Conservation (phyloP, 92 coral and sea anemone genomes). For the Phenganax stokvisi region DNA sequence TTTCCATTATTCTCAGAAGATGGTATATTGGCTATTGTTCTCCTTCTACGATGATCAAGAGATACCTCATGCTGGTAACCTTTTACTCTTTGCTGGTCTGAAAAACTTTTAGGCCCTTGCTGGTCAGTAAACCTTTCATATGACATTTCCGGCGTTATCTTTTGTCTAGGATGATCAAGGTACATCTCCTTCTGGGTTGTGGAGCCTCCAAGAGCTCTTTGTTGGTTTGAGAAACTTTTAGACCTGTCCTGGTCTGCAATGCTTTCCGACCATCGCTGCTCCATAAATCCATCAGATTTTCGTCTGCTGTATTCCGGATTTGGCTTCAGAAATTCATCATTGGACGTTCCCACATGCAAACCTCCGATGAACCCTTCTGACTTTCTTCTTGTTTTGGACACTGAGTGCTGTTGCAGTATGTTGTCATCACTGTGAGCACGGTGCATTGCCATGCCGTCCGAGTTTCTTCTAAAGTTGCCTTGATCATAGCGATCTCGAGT, state of each 20-base stretch:
- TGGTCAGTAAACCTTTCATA: neutral
- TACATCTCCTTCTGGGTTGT: no score
- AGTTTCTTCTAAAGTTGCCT: neutral
- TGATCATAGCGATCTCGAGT: neutral
- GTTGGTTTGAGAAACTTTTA: neutral
- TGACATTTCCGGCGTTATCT: neutral
- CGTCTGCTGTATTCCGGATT: neutral
- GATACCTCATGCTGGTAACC: slow-evolving; percentile 9
- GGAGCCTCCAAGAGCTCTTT: no score
- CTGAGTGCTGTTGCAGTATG: neutral
- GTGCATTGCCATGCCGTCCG: neutral
- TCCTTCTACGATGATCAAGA: slow-evolving; percentile 17
- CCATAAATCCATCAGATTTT: slow-evolving; percentile 2
- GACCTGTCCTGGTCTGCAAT: neutral
- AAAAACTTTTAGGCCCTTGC: neutral
- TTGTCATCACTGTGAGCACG: neutral
- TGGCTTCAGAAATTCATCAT: slow-evolving; percentile 6
- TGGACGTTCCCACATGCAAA: neutral
- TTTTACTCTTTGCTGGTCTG: neutral
- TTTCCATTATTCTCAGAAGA: neutral
- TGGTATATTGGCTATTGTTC: neutral
- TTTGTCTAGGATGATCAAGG: no score
- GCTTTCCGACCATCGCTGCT: neutral
- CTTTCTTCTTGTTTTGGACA: neutral
- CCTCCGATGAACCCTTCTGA: slow-evolving; percentile 1